Evolutionary conservation across 2,797 vertebrate genomes (phyloP), one percentile per base, ranked within the genome.

Genomic region (Phaenicophaeus curvirostris): DNA sequence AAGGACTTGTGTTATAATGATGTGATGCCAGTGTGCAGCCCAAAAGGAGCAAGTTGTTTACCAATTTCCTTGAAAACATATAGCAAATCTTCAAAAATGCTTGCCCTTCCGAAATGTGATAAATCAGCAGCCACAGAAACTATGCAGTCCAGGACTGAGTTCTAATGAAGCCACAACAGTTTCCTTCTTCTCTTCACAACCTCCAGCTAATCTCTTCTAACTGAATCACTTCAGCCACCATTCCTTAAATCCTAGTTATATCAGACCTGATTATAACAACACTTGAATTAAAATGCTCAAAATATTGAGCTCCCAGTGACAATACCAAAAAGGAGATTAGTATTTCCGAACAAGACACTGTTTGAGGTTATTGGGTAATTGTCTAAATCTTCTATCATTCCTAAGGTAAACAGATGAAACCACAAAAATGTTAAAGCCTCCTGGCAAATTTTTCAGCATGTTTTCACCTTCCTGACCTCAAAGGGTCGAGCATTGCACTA

Each of bases 391-490:
- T 94, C 85, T 93, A 82, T 93, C 80, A 94, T 72, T 93, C 81
- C 93, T 93, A 90, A 96, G 89, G 91, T 86, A 95, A 96, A 95
- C 92, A 91, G 74, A 91, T 24, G 46, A 92, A 96, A 90, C 93
- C 88, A 92, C 92, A 95, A 89, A 95, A 94, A 85, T n/a, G 27
- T 58, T 90, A 13, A 7, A 95, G 88, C 84, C 86, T 89, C 79
- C 89, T 50, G 84, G 88, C 87, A 73, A 85, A 89, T 46, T 83
- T 92, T 81, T 51, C 42, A 20, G 51, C 4, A 0, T 72, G 79
- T 67, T 89, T 93, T 95, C 84, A 95, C 96, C 94, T 95, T 90
- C 33, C 76, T 82, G 91, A 95, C 91, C 96, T 94, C 92, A 13
- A 68, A 78, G 77, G 21, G 42, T 82, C 53, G 79, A 95, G 59